These are phyloP conservation scores for Nannospalax galili DNA, from an alignment of 2,113 vertebrate genomes.

Conservation along the genomic window DNA sequence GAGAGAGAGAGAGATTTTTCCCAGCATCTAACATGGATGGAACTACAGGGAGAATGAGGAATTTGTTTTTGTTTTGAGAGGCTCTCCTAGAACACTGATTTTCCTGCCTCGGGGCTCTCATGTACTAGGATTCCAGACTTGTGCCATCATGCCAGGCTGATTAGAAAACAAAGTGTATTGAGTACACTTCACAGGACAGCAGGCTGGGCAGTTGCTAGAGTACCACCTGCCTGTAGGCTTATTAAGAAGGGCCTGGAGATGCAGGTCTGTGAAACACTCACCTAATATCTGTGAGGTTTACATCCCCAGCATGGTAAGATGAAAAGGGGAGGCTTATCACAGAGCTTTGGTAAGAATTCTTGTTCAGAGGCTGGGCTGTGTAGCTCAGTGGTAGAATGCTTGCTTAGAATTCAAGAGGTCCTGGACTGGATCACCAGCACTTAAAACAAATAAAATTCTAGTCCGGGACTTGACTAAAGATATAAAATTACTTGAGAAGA, in stretches of 20 bases:
- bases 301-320: neutral
- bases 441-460: neutral
- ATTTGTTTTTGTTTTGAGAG: neutral
- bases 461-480: neutral
- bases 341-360: slow-evolving; percentile 4
- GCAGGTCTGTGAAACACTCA: neutral
- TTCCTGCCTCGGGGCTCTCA: neutral
- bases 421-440: neutral
- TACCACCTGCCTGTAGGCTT: neutral
- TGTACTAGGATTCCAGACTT: neutral
- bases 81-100: neutral
- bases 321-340: neutral
- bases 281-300: neutral
- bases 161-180: neutral
- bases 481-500: neutral
- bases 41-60: neutral
- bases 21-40: neutral
- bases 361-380: neutral
- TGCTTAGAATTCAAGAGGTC: neutral
- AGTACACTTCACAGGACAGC: neutral
- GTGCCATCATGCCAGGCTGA: neutral
- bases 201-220: neutral
- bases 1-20: neutral
- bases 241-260: neutral
- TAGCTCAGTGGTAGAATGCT: neutral